Conservation (phyloP, 2,113 vertebrate species). For the Heteronetta atricapilla region DNA sequence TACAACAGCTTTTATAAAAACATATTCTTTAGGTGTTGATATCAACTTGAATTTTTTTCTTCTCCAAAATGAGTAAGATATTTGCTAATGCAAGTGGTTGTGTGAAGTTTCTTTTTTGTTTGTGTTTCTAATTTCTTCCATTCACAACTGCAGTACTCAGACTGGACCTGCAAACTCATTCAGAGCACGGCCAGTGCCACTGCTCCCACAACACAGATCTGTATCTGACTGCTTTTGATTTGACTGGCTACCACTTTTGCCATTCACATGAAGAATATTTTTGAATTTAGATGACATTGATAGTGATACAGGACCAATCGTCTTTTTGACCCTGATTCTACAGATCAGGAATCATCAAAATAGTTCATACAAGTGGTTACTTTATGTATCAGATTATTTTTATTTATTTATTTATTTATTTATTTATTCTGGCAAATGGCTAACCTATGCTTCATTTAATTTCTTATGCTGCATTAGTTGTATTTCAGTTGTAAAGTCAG, state of each 20-base stretch:
- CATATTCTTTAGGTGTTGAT: not conserved
- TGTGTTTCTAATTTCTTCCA: not conserved
- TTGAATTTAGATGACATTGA: constrained; percentile 61
- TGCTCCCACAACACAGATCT: not conserved
- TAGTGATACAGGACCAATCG: constrained; percentile 36
- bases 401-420: not conserved
- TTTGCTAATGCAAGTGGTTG: not conserved
- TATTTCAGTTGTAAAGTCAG: not conserved
- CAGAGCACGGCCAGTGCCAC: not conserved
- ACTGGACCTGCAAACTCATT: not conserved
- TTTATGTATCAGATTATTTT: not conserved
- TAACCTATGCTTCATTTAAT: not conserved
- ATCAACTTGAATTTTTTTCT: not conserved
- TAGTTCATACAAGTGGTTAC: not conserved
- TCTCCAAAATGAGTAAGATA: not conserved
- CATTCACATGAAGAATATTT: not conserved
- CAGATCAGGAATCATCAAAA: constrained; percentile 15
- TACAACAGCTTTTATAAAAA: not conserved
- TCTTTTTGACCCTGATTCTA: constrained; percentile 36
- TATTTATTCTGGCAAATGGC: not conserved
- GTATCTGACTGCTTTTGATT: not conserved
- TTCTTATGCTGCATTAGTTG: not conserved
- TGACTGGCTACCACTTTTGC: constrained; percentile 37
- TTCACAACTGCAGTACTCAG: not conserved
- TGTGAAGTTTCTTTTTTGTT: not conserved